A percentile compares a stretch with the other conserved stretches of the same genome.
phyloP scores from a whole-genome alignment of 37 sponge, comb jelly and placozoan species.

The Theonella swinhoei region DNA sequence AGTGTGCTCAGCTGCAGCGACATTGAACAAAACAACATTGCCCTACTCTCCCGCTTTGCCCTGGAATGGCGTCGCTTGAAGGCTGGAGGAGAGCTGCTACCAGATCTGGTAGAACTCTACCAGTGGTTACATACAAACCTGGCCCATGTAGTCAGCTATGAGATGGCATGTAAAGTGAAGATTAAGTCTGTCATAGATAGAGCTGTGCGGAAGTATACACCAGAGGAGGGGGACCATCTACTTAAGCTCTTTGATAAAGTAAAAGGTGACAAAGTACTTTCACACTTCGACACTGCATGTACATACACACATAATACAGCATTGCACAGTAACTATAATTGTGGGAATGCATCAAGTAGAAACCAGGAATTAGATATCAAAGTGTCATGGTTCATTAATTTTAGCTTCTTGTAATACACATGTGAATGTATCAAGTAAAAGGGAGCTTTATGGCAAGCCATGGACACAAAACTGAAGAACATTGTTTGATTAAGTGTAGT shows the following conservation, averaged over 20 bases:
- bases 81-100: conserved; percentile 64
- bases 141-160: conserved; percentile 66
- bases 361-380: too few species aligned
- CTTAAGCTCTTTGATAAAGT: conserved; percentile 43
- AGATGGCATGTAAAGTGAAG: conserved; percentile 54
- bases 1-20: conserved; percentile 32
- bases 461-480: too few species aligned
- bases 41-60: conserved; percentile 48
- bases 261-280: conserved; percentile 32
- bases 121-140: conserved; percentile 77
- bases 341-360: too few species aligned
- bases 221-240: conserved; percentile 28
- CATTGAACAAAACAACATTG: conserved; percentile 7
- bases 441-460: too few species aligned
- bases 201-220: conserved; percentile 36
- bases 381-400: too few species aligned
- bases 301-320: too few species aligned
- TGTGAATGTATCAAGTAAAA: too few species aligned
- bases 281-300: too few species aligned
- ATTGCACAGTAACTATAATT: too few species aligned
- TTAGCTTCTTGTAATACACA: too few species aligned
- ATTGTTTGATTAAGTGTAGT: too few species aligned
- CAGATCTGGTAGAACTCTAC: conserved; percentile 85
- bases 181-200: conserved; percentile 32
- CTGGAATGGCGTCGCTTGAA: conserved; percentile 52